A percentile compares a stretch with the other conserved stretches of the same genome.
Conservation (phyloP, 1,140 invertebrate genomes). For the Macrosteles quadrilineatus region DNA sequence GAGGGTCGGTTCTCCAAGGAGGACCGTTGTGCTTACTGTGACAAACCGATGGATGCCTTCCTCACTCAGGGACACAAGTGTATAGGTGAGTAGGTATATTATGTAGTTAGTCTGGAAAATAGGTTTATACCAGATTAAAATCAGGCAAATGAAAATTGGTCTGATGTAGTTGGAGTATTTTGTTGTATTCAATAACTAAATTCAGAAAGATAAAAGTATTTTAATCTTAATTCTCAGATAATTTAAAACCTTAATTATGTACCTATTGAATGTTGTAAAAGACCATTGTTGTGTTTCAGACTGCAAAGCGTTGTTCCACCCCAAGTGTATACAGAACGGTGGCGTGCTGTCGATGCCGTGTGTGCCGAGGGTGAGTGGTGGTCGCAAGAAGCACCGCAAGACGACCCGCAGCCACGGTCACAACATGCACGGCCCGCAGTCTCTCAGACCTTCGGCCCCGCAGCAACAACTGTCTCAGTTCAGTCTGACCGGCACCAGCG, state of each 20-base stretch:
- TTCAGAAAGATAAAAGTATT: too few species aligned
- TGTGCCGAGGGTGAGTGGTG: conserved; percentile 40
- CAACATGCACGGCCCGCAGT: not conserved
- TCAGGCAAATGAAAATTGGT: too few species aligned
- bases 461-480: conserved; percentile 55
- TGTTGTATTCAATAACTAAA: too few species aligned
- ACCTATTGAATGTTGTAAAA: too few species aligned
- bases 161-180: too few species aligned
- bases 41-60: conserved; percentile 75
- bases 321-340: conserved; percentile 84
- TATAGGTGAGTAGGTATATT: conserved; percentile 56
- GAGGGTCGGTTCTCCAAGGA: conserved; percentile 71
- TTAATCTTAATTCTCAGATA: too few species aligned
- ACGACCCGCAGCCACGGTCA: not conserved
- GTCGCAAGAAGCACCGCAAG: conserved; percentile 2
- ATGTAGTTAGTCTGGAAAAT: too few species aligned
- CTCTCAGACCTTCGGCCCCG: not conserved
- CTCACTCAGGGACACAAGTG: conserved; percentile 82
- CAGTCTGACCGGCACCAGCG: conserved; percentile 85
- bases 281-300: too few species aligned
- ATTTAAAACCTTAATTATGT: too few species aligned
- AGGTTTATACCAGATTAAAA: too few species aligned
- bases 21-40: conserved; percentile 75
- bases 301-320: conserved; percentile 83
- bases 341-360: conserved; percentile 71